phyloP scores from a whole-genome alignment of 2,888 invertebrate species.

The Lordiphosa andalusiaca region DNA sequence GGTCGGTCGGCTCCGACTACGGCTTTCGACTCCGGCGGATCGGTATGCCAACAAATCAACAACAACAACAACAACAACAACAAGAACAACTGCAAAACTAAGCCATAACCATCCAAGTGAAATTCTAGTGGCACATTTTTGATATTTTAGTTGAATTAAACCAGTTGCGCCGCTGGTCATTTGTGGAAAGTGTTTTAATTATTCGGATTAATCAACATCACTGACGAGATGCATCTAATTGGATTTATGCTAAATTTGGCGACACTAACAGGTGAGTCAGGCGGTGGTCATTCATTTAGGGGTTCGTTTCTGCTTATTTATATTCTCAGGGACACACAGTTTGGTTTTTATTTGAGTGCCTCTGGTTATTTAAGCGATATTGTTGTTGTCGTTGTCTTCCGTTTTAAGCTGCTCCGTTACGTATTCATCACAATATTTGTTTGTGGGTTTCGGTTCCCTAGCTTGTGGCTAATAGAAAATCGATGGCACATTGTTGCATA shows the following conservation, averaged over 20 bases:
- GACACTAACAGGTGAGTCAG: conserved; percentile 75
- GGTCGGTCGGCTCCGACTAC: conserved; percentile 43
- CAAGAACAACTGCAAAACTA: conserved; percentile 16
- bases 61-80: conserved; percentile 21
- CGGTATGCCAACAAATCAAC: conserved; percentile 5
- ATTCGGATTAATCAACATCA: conserved; percentile 15
- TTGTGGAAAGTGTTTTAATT: not conserved
- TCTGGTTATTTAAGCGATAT: conserved; percentile 11
- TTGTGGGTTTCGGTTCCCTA: conserved; percentile 36
- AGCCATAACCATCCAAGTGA: conserved; percentile 35
- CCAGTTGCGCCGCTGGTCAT: conserved; percentile 18
- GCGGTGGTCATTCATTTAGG: no score
- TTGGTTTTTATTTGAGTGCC: conserved; percentile 4
- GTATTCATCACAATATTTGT: conserved; percentile 45
- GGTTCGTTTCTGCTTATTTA: not conserved
- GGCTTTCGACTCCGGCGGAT: conserved; percentile 44
- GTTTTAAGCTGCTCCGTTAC: conserved; percentile 24
- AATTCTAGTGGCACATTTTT: conserved; percentile 21
- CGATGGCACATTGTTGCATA: conserved; percentile 66
- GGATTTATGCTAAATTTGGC: conserved; percentile 80
- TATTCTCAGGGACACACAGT: conserved; percentile 9
- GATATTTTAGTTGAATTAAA: conserved; percentile 31
- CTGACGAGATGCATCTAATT: conserved; percentile 73
- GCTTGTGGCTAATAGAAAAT: conserved; percentile 64
- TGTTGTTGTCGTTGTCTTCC: conserved; percentile 17